Percentiles rank a stretch among this genome's conserved stretches.
Conservation (phyloP, 2,888 invertebrate species). For the Phytoseiulus persimilis region DNA sequence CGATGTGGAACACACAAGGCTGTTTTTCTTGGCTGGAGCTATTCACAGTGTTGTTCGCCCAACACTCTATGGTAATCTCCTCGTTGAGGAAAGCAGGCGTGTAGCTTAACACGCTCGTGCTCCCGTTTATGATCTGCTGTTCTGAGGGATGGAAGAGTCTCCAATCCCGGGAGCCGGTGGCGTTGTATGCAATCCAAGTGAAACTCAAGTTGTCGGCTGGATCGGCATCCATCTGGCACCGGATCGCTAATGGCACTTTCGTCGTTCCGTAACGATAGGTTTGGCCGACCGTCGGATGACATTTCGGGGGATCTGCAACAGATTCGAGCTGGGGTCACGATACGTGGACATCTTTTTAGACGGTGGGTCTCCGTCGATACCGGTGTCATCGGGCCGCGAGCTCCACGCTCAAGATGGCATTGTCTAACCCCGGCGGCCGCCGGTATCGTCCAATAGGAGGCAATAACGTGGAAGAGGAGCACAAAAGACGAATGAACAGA, state of each 20-base stretch:
- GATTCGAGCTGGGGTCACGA: background rate
- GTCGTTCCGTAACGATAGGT: constrained; percentile 27
- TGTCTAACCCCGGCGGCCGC: background rate
- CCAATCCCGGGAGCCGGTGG: constrained; percentile 19
- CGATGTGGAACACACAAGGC: constrained; percentile 37
- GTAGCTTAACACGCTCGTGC: constrained; percentile 21
- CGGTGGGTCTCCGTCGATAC: background rate
- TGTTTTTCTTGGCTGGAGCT: constrained; percentile 19
- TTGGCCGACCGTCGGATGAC: constrained; percentile 22
- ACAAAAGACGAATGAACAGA: background rate
- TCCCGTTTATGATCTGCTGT: constrained; percentile 24
- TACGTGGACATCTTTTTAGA: background rate
- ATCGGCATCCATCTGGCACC: constrained; percentile 34
- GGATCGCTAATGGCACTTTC: constrained; percentile 8
- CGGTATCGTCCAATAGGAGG: background rate
- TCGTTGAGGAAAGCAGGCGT: constrained; percentile 18
- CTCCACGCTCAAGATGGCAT: background rate
- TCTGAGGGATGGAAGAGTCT: background rate
- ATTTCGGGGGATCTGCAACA: background rate
- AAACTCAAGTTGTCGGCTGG: constrained; percentile 8
- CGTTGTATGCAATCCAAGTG: constrained; percentile 34
- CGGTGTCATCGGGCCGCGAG: background rate
- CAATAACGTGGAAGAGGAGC: background rate
- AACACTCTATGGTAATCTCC: constrained; percentile 32
- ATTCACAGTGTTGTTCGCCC: constrained; percentile 36